Conservation (phyloP, 2,797 vertebrate species). For the Cheracebus regulus region DNA sequence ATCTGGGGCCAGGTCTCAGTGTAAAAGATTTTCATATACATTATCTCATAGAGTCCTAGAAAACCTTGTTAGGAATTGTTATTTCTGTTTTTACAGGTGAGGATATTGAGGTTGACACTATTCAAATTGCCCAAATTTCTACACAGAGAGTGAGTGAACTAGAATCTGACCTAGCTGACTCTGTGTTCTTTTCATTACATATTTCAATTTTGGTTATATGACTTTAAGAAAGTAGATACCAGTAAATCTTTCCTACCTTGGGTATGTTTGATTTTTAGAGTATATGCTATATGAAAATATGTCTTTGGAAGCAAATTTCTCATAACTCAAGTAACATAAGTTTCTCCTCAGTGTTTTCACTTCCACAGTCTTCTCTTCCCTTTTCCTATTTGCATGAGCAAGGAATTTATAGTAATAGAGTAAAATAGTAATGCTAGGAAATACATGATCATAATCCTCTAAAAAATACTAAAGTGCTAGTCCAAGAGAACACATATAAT, state of each 20-base stretch:
- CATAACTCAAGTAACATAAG: neutral
- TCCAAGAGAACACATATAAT: neutral
- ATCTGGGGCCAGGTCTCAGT: neutral
- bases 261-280: neutral
- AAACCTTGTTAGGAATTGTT: neutral
- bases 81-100: slow-evolving; percentile 25
- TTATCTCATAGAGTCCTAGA: neutral
- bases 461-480: neutral
- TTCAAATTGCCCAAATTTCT: slow-evolving; percentile 13
- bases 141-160: neutral
- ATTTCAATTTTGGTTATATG: slow-evolving; percentile 18
- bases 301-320: neutral
- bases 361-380: neutral
- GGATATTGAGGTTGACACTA: neutral
- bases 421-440: neutral
- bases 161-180: neutral
- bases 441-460: neutral
- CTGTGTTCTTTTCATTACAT: neutral
- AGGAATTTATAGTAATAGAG: neutral
- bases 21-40: neutral
- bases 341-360: neutral
- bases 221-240: slow-evolving; percentile 17
- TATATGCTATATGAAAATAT: neutral
- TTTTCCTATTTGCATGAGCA: neutral
- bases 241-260: neutral